phyloP scores from a whole-genome alignment of 2,888 invertebrate genomes.

The Fragum sueziense region DNA sequence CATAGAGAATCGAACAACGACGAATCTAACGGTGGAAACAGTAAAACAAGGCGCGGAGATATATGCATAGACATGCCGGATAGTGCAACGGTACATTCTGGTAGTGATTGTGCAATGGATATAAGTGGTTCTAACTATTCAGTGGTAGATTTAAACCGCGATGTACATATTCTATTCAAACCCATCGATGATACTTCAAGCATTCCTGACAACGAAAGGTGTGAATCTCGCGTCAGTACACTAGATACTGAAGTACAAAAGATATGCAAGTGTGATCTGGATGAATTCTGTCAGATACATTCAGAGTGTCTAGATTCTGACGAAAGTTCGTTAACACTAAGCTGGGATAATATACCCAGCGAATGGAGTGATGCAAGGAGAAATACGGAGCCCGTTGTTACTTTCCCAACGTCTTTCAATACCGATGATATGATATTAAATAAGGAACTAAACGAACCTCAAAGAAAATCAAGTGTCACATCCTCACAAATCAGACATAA shows the following conservation, averaged over 20 bases:
- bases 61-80: conserved; percentile 20
- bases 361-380: conserved; percentile 56
- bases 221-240: neutral
- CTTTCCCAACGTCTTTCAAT: conserved; percentile 42
- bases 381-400: conserved; percentile 53
- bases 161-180: neutral
- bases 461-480: neutral
- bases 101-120: neutral
- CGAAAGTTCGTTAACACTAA: conserved; percentile 50
- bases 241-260: conserved; percentile 1
- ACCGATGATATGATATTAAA: conserved; percentile 1
- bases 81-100: neutral
- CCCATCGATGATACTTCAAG: conserved; percentile 4
- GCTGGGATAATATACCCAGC: conserved; percentile 57
- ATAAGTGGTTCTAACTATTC: conserved; percentile 4
- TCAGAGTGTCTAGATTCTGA: conserved; percentile 50
- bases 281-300: conserved; percentile 43
- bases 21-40: conserved; percentile 20
- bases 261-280: conserved; percentile 42
- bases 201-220: neutral
- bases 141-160: conserved; percentile 10
- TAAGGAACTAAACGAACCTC: neutral
- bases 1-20: conserved; percentile 58
- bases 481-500: neutral
- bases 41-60: neutral